Percentiles rank a stretch among this genome's conserved stretches.
phyloP scores from a whole-genome alignment of 1,140 invertebrate species.

The Armadillidium nasatum region DNA sequence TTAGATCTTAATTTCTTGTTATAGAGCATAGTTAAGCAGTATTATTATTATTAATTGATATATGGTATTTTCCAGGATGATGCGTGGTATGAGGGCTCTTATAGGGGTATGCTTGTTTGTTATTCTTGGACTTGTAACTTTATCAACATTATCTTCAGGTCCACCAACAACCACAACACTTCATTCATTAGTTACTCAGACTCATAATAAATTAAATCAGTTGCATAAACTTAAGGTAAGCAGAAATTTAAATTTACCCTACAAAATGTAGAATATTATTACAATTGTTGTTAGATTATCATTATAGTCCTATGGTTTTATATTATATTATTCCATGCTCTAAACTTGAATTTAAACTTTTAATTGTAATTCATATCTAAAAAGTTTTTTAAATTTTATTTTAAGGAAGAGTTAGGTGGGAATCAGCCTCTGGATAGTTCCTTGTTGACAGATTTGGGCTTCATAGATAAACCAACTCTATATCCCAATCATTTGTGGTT shows the following conservation, averaged over 20 bases:
- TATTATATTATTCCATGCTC: too few relatives aligned
- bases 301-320: too few relatives aligned
- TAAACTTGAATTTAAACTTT: too few relatives aligned
- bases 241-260: neutral
- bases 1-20: too few relatives aligned
- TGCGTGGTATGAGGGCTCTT: neutral
- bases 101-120: constrained; percentile 16
- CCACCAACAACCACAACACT: neutral
- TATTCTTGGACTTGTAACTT: neutral
- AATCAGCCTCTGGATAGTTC: constrained; percentile 16
- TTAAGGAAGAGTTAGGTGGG: constrained; percentile 29
- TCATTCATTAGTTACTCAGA: neutral
- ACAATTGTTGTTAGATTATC: too few relatives aligned
- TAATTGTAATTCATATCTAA: too few relatives aligned
- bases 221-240: constrained; percentile 9
- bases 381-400: neutral
- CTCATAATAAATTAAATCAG: neutral
- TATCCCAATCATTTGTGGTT: constrained; percentile 23
- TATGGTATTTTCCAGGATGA: neutral
- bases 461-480: constrained; percentile 23
- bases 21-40: neutral
- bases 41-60: neutral
- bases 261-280: too few relatives aligned
- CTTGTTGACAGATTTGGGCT: constrained; percentile 18
- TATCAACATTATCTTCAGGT: constrained; percentile 13